Conservation (phyloP, 2,113 vertebrate genomes). For the Pogonocichla stellata region DNA sequence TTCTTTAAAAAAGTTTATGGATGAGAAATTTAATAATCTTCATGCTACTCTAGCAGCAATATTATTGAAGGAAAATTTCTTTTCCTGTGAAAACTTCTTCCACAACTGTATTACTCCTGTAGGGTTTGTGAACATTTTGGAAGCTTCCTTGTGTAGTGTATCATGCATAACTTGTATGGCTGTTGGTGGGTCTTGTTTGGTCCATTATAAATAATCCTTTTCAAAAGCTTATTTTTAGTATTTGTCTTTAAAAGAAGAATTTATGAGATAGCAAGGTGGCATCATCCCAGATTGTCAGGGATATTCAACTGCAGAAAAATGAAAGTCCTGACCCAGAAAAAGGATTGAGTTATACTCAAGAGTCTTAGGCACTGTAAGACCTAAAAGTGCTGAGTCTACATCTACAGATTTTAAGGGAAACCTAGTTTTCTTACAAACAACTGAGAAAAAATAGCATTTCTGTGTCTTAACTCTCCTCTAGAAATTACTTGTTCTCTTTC, state of each 20-base stretch:
- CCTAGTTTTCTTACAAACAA: background rate
- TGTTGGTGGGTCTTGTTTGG: background rate
- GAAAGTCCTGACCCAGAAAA: background rate
- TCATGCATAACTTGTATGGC: background rate
- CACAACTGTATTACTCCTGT: rapidly evolving
- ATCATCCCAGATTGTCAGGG: background rate
- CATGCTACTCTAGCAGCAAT: background rate
- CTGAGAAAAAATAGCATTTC: background rate
- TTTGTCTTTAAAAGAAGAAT: background rate
- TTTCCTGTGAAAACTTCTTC: background rate
- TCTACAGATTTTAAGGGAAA: background rate
- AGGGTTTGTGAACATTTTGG: background rate
- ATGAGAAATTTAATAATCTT: background rate
- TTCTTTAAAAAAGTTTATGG: background rate
- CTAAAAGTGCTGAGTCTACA: background rate
- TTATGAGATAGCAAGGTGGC: background rate
- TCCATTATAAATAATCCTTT: background rate
- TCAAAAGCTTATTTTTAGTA: background rate
- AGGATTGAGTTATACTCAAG: background rate
- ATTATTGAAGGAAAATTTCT: background rate
- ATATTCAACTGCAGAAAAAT: background rate
- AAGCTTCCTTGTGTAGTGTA: background rate
- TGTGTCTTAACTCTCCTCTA: background rate
- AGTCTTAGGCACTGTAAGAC: background rate
- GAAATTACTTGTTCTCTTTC: background rate